Percentiles rank a stretch among this genome's conserved stretches.
Conservation (phyloP, 2,888 invertebrate species). For the Cyaniris semiargus region DNA sequence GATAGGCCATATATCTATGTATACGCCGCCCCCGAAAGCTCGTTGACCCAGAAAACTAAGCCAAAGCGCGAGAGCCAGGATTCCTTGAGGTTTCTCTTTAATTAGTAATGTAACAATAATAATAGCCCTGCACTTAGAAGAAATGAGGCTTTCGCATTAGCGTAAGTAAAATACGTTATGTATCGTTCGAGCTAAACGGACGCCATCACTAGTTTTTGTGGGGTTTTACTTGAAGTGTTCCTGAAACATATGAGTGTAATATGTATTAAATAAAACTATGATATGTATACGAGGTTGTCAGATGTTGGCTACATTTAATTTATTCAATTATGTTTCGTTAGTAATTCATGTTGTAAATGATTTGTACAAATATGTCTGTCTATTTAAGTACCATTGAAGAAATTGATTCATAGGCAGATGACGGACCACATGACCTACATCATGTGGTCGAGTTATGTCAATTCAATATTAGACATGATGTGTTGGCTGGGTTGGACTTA, state of each 20-base stretch:
- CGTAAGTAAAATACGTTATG: slow-evolving; percentile 25
- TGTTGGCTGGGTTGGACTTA: too few species aligned
- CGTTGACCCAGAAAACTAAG: slow-evolving; percentile 47
- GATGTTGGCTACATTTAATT: too few species aligned
- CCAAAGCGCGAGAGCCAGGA: slow-evolving; percentile 33
- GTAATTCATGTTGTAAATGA: too few species aligned
- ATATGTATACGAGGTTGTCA: too few species aligned
- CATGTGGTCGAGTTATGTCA: too few species aligned
- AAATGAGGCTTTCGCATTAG: slow-evolving; percentile 13
- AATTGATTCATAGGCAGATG: too few species aligned
- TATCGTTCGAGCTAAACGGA: background rate
- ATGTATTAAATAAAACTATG: too few species aligned
- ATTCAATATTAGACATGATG: too few species aligned
- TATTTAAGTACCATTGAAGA: too few species aligned
- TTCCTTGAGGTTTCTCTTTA: slow-evolving; percentile 36
- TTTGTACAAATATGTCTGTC: too few species aligned
- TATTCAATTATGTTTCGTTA: too few species aligned
- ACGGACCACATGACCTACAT: too few species aligned
- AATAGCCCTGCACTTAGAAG: slow-evolving; percentile 23
- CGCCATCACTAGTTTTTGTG: background rate
- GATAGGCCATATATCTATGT: slow-evolving; percentile 38
- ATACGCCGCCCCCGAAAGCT: slow-evolving; percentile 44
- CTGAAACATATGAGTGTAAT: background rate
- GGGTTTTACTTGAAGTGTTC: background rate
- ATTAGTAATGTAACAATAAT: slow-evolving; percentile 34